These are phyloP conservation scores for Cryptotis parvus DNA, from an alignment of 2,113 vertebrate genomes.

Conservation along the genomic window DNA sequence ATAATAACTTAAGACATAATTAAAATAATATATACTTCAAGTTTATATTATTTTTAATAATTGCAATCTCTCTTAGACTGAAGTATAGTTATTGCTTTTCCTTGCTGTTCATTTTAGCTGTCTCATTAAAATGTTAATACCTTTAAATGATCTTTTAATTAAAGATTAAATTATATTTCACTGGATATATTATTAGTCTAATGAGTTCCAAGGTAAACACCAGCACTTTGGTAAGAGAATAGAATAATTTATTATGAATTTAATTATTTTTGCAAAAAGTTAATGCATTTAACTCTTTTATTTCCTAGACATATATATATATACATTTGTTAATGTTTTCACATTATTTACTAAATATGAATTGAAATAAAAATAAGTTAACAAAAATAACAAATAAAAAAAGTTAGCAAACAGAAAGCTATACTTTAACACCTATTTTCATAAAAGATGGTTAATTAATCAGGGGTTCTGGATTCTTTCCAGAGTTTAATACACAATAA, in stretches of 20 bases:
- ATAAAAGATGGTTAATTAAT: background rate
- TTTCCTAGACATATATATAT: background rate
- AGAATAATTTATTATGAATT: slow-evolving; percentile 38
- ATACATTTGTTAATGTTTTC: background rate
- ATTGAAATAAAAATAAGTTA: background rate
- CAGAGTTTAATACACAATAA: background rate
- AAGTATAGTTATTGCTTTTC: slow-evolving; percentile 77
- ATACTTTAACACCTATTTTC: background rate
- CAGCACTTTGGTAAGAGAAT: slow-evolving; percentile 31
- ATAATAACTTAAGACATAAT: slow-evolving; percentile 56
- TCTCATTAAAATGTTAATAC: slow-evolving; percentile 84
- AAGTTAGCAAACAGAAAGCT: background rate
- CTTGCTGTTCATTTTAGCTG: slow-evolving; percentile 83
- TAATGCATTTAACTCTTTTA: background rate
- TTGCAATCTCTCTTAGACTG: slow-evolving; percentile 84
- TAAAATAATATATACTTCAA: slow-evolving; percentile 79
- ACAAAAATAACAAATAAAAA: too few relatives aligned
- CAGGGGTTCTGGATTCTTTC: background rate
- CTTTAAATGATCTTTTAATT: slow-evolving; percentile 84
- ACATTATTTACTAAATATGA: background rate
- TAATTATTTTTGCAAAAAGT: slow-evolving; percentile 3
- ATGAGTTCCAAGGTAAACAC: slow-evolving; percentile 69
- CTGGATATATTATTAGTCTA: slow-evolving; percentile 75
- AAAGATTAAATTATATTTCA: slow-evolving; percentile 83
- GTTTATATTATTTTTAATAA: slow-evolving; percentile 85